Evolutionary conservation across 2,113 vertebrate species (phyloP), one percentile per base, ranked within the genome.

Genomic region (Trematocara variabile): DNA sequence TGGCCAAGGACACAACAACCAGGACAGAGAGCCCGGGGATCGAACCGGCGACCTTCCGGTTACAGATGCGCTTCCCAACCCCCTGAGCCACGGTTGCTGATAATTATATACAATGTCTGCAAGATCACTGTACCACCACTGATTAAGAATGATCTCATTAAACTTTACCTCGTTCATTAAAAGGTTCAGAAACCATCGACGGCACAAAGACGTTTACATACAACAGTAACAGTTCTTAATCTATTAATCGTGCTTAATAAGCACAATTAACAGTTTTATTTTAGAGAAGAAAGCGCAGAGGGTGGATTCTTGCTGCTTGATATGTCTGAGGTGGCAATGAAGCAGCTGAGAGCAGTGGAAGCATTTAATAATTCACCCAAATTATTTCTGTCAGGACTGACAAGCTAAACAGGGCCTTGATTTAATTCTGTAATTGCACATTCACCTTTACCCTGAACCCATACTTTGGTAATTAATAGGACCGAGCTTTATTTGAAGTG

Each of bases 311-410:
- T 9, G 20, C 88, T 44, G 83, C 73, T 63, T 60, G 25, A 54
- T 50, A 87, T 68, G 68, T 80, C 70, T 80, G 65, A 82, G 48
- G 68, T 60, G 20, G 86, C 82, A 90, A 58, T 86, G 90, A 91
- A 89, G 92, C 87, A 79, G 87, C 77, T 63, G 81, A 92, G 77
- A 65, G 80, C 50, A 3, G 77, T 44, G 88, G 89, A 94, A 86
- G 82, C 88, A 63, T 95, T 95, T 94, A 92, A 96, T 97, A 96
- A 95, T 95, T 96, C 95, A 95, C 89, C 92, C 92, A 95, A 95
- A 96, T 95, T 88, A 95, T 96, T 96, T 95, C 95, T 96, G 94
- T 96, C 95, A 96, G 95, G 80, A 90, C 87, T 89, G 96, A 96
- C 95, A 95, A 94, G 93, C 91, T 94, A 94, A 96, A 96, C 87